These are phyloP conservation scores for Aphodius sticticus DNA, from an alignment of 2,888 invertebrate species.

Conservation along the genomic window DNA sequence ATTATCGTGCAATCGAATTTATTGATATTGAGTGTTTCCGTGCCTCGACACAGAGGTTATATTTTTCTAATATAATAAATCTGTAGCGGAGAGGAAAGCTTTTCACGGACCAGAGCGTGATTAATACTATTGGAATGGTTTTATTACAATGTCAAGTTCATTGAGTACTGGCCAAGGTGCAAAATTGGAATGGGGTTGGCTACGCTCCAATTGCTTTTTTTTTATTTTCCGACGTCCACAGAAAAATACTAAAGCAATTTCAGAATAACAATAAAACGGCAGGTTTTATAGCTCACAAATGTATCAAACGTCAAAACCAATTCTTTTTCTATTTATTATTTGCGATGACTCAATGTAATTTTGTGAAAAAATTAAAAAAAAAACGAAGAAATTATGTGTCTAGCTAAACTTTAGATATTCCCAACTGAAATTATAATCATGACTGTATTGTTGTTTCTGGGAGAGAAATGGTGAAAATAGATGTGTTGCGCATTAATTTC, in stretches of 20 bases:
- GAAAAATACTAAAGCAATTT: background rate
- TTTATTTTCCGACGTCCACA: background rate
- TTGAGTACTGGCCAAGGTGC: background rate
- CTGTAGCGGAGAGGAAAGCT: background rate
- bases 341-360: too few relatives aligned
- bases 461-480: slow-evolving; percentile 9
- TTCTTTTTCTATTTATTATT: too few relatives aligned
- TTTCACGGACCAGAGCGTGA: background rate
- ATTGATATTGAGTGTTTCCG: background rate
- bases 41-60: background rate
- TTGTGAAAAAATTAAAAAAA: background rate
- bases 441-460: slow-evolving; percentile 1
- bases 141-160: background rate
- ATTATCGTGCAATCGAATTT: background rate
- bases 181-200: slow-evolving; percentile 4
- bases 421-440: slow-evolving; percentile 4
- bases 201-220: background rate
- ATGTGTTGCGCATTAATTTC: slow-evolving; percentile 10
- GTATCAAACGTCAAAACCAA: too few relatives aligned
- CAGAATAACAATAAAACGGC: background rate
- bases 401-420: background rate
- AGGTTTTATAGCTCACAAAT: too few relatives aligned
- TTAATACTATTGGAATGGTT: background rate
- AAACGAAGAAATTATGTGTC: background rate
- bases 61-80: background rate